phyloP scores from a whole-genome alignment of 2,113 vertebrate genomes.

The Indicator indicator region DNA sequence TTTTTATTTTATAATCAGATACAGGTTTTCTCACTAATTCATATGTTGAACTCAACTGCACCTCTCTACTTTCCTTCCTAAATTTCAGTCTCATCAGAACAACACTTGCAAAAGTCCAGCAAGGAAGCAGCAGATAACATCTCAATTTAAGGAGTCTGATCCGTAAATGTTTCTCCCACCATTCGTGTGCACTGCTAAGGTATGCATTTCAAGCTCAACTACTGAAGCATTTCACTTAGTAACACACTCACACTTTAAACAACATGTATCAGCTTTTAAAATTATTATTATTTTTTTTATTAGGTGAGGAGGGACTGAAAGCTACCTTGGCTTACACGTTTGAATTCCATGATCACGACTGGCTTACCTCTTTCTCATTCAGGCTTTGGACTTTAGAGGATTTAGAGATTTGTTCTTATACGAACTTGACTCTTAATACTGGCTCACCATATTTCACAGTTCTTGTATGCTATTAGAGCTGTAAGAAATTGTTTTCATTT shows the following conservation, averaged over 20 bases:
- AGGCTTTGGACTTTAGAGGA: not conserved
- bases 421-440: not conserved
- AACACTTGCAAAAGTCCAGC: not conserved
- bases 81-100: not conserved
- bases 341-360: not conserved
- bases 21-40: not conserved
- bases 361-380: not conserved
- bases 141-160: not conserved
- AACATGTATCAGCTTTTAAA: not conserved
- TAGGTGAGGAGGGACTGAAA: not conserved
- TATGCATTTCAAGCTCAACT: not conserved
- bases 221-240: not conserved
- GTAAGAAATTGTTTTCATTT: not conserved
- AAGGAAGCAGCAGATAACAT: not conserved
- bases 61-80: not conserved
- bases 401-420: not conserved
- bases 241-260: not conserved
- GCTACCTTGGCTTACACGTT: not conserved
- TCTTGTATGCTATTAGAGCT: conserved; percentile 1
- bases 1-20: not conserved
- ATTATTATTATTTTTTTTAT: not conserved
- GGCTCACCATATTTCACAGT: not conserved
- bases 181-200: not conserved
- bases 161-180: not conserved
- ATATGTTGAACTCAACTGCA: not conserved